Percentiles rank a stretch among this genome's conserved stretches.
phyloP scores from a whole-genome alignment of 2,888 invertebrate species.

The Caenorhabditis becei region DNA sequence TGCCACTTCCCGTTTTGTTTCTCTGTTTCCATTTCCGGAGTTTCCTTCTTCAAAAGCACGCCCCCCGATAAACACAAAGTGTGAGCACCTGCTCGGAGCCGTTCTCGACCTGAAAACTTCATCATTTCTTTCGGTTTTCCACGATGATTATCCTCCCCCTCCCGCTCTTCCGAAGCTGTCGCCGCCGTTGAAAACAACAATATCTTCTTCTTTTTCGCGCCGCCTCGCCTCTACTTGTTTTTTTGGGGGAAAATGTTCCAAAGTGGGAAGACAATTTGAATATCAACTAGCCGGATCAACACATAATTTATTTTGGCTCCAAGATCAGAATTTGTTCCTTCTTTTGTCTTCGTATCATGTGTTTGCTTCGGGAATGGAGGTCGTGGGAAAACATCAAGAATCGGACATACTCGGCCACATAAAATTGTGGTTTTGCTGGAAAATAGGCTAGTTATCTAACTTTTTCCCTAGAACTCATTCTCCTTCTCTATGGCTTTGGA shows the following conservation, averaged over 20 bases:
- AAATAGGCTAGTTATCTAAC: not conserved
- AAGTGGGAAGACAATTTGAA: conserved; percentile 2
- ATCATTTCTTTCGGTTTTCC: conserved; percentile 4
- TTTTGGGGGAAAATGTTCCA: not conserved
- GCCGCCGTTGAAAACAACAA: conserved; percentile 15
- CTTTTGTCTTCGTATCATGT: not conserved
- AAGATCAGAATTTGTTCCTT: conserved; percentile 3
- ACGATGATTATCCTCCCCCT: conserved; percentile 26
- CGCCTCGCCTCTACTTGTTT: not conserved
- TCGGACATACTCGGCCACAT: not conserved
- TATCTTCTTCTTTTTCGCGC: not conserved
- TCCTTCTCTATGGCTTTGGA: no score
- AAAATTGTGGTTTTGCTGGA: not conserved
- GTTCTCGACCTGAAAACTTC: conserved; percentile 20
- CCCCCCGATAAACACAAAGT: conserved; percentile 5
- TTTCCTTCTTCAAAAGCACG: not conserved
- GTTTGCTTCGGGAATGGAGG: not conserved
- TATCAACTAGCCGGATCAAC: conserved; percentile 5
- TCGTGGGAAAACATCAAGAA: not conserved
- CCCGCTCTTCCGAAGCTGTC: not conserved
- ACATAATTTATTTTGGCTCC: not conserved
- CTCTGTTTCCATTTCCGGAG: not conserved
- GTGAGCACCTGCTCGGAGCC: not conserved
- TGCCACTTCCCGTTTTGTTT: not conserved
- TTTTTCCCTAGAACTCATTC: no score